Base-by-base conservation (phyloP, 1,140 invertebrate genomes). In the Scaptomyza hsui region DNA sequence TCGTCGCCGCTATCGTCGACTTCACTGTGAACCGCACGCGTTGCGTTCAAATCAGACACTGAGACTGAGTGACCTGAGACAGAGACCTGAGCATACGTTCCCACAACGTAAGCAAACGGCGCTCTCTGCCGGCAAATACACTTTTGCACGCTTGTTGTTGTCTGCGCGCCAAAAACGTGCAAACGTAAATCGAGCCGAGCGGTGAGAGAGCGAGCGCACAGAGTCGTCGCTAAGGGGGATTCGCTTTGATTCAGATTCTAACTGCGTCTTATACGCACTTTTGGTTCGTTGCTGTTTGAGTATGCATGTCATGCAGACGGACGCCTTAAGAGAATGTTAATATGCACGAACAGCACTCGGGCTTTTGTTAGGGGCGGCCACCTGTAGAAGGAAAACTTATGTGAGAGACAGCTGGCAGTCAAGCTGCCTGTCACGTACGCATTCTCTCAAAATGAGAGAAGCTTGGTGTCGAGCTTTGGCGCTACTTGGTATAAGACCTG, bases 111-210 rank as follows among this genome's bases (percentile, higher is more conserved):
- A 39, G 51, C 51, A 63, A 15, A 47, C 16, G 12, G 10, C 42
- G 39, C 70, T 77, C 64, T 65, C 51, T 56, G 70, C 77, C 78
- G 77, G 77, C 77, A 78, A 69, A 57, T 53, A 68, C 52, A 47
- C 48, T 52, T 53, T 68, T 29, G 35, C 56, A 61, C 41, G 32
- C 18, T 53, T 39, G 72, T 71, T 82, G 73, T 72, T 78, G 64
- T 70, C 32, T 76, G 72, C 80, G 76, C 81, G 80, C 80, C 81
- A 83, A 83, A 82, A 83, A 63, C 79, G 26, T 56, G 48, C 62
- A 51, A 49, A 16, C 15, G 9, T 64, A 16, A 13, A 29, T 24
- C n/a, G 37, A 65, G 57, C 42, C 44, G 77, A 72, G 57, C 52
- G 52, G 69, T 42, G 44, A 56, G 69, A 61, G 47, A 35, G 44